These are phyloP conservation scores for Coptodon rendalli DNA, from an alignment of 2,113 vertebrate genomes.

Conservation along the genomic window DNA sequence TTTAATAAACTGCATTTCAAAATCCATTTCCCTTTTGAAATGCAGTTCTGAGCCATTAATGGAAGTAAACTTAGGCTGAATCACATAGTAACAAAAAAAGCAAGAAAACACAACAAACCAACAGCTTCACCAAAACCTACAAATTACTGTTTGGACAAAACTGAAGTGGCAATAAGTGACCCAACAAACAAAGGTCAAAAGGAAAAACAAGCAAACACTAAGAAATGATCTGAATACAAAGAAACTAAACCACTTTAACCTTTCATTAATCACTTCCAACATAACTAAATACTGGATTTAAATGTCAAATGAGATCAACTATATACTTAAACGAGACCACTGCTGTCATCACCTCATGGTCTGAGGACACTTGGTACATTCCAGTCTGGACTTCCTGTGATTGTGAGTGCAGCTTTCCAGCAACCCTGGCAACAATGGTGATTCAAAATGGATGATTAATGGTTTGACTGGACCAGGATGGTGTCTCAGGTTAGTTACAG, in stretches of 20 bases:
- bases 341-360: neutral
- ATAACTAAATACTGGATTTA: neutral
- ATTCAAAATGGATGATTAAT: neutral
- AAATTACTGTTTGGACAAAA: neutral
- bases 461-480: neutral
- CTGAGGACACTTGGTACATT: neutral
- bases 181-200: neutral
- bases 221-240: neutral
- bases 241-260: neutral
- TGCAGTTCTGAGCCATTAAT: neutral
- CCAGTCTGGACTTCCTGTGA: neutral
- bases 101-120: neutral
- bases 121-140: neutral
- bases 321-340: neutral
- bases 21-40: too few relatives aligned
- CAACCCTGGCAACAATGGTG: neutral
- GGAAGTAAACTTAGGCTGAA: neutral
- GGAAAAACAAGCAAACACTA: neutral
- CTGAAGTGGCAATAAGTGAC: neutral
- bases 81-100: neutral
- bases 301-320: neutral
- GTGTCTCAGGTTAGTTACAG: neutral
- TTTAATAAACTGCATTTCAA: too few relatives aligned
- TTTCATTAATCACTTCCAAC: neutral
- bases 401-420: neutral